phyloP scores from a whole-genome alignment of 2,797 vertebrate genomes.

The Mormyrus proboscirostris region DNA sequence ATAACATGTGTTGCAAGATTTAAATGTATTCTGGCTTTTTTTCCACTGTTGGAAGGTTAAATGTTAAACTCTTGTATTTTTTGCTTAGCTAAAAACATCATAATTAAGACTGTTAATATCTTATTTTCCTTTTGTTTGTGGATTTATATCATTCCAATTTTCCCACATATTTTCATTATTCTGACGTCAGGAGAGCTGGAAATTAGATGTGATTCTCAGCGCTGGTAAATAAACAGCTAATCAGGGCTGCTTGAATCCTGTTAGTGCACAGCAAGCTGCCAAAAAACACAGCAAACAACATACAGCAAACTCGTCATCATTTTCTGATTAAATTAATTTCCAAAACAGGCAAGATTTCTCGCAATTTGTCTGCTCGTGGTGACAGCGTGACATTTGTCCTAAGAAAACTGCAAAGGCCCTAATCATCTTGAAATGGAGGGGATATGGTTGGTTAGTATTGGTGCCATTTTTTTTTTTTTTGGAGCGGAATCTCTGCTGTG shows the following conservation, averaged over 20 bases:
- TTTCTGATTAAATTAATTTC: not conserved
- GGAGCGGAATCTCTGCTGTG: slow-evolving; percentile 61
- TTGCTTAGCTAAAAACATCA: not conserved
- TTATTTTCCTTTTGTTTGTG: not conserved
- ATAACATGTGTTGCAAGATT: not conserved
- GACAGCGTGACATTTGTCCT: not conserved
- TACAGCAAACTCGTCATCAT: not conserved
- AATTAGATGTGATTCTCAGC: not conserved
- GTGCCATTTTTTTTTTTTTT: slow-evolving; percentile 34
- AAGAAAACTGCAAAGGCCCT: slow-evolving; percentile 35
- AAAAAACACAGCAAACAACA: not conserved
- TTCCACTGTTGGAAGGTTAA: not conserved
- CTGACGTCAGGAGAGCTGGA: not conserved
- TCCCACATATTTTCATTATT: not conserved
- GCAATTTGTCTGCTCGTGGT: not conserved
- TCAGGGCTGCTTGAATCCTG: not conserved
- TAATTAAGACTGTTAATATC: not conserved
- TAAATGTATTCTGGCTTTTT: not conserved
- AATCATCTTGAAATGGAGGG: slow-evolving; percentile 53
- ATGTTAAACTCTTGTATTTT: not conserved
- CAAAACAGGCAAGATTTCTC: not conserved
- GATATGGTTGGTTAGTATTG: slow-evolving; percentile 67
- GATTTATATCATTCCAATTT: not conserved
- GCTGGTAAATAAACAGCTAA: not conserved
- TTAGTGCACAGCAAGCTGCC: not conserved